Evolutionary conservation across 2,888 invertebrate genomes (phyloP).

Genomic region (Selenia dentaria): DNA sequence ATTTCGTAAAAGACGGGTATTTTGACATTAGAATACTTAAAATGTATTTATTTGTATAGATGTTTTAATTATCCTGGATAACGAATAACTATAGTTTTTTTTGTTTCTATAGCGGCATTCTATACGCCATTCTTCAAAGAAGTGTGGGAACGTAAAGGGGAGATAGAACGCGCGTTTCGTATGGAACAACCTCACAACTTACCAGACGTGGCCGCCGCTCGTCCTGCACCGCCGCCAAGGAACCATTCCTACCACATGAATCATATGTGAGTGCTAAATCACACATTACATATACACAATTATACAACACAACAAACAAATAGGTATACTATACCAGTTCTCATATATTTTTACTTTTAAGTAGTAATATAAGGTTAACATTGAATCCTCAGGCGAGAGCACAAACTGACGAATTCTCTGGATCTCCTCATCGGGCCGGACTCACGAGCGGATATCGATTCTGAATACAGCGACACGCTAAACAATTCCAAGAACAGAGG

Average conservation of each 20-base stretch:
- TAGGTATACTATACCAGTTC: too few relatives aligned
- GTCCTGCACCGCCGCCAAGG: slow-evolving; percentile 88
- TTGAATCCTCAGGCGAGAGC: slow-evolving; percentile 75
- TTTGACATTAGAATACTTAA: too few relatives aligned
- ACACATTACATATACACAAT: too few relatives aligned
- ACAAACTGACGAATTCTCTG: slow-evolving; percentile 76
- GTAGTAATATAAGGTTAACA: too few relatives aligned
- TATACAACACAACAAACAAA: too few relatives aligned
- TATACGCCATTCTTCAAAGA: slow-evolving; percentile 98
- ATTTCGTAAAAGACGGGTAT: too few relatives aligned
- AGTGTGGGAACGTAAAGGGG: slow-evolving; percentile 97
- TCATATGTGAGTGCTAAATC: slow-evolving; percentile 63
- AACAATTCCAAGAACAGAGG: slow-evolving; percentile 80
- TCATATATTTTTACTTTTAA: too few relatives aligned
- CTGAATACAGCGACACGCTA: slow-evolving; percentile 75
- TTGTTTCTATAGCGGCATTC: slow-evolving; percentile 95
- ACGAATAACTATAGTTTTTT: too few relatives aligned
- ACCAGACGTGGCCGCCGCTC: slow-evolving; percentile 87
- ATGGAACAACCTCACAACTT: slow-evolving; percentile 90
- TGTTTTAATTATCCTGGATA: too few relatives aligned
- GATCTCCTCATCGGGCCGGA: slow-evolving; percentile 79
- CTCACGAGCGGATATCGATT: slow-evolving; percentile 75
- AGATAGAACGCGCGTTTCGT: slow-evolving; percentile 96
- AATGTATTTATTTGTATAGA: too few relatives aligned
- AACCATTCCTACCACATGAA: slow-evolving; percentile 92